A percentile compares a stretch with the other conserved stretches of the same genome.
phyloP scores from a whole-genome alignment of 2,797 vertebrate genomes.

The Cercopithecus petaurista region DNA sequence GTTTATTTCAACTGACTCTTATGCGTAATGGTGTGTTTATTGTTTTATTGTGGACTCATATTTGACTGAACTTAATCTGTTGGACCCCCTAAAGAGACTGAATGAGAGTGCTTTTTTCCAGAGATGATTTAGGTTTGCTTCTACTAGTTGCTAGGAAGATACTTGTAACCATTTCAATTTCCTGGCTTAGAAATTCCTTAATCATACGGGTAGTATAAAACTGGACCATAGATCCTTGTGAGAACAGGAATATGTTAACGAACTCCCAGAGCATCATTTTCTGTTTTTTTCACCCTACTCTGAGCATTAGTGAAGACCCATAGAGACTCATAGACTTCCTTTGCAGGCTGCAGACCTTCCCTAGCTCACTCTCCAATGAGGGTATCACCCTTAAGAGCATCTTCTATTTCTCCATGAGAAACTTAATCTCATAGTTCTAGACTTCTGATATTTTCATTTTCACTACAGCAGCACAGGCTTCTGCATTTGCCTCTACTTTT shows the following conservation, averaged over 20 bases:
- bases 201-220: neutral
- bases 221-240: neutral
- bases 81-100: neutral
- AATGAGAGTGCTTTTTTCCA: neutral
- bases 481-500: neutral
- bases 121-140: neutral
- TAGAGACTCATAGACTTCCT: neutral
- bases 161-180: neutral
- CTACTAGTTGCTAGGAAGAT: neutral
- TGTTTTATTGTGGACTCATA: neutral
- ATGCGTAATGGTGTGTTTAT: neutral
- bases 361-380: neutral
- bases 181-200: neutral
- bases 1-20: neutral
- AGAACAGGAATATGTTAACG: neutral
- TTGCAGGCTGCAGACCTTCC: neutral
- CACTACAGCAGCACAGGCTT: neutral
- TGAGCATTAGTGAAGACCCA: neutral
- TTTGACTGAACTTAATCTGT: neutral
- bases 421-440: neutral
- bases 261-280: neutral
- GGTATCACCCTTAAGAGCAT: neutral
- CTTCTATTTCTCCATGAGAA: neutral
- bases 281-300: neutral
- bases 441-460: neutral